phyloP scores from a whole-genome alignment of 2,113 vertebrate genomes.

The Monopterus albus region DNA sequence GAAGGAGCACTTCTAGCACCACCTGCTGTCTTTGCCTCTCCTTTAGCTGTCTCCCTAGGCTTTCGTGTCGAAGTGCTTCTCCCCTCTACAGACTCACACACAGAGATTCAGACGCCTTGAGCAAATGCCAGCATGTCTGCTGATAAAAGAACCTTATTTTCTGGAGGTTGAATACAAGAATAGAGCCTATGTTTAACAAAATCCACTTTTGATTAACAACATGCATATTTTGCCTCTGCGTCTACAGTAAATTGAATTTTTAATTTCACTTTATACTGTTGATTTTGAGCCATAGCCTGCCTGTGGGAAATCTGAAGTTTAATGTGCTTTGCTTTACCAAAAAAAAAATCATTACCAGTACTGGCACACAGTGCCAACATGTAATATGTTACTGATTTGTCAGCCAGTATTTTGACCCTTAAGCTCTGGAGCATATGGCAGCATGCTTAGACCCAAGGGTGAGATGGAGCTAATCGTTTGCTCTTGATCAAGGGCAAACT shows the following conservation, averaged over 20 bases:
- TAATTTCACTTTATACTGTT: constrained; percentile 28
- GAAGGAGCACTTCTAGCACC: constrained; percentile 39
- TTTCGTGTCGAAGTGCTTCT: constrained; percentile 46
- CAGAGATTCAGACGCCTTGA: constrained; percentile 5
- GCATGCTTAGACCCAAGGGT: constrained; percentile 60
- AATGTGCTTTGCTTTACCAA: constrained; percentile 39
- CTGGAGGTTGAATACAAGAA: constrained; percentile 15
- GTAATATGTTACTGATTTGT: constrained; percentile 65
- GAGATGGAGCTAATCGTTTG: constrained; percentile 61
- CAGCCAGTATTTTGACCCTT: constrained; percentile 57
- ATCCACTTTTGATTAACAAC: constrained; percentile 7
- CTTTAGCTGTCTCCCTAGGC: constrained; percentile 34
- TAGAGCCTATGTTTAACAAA: not conserved
- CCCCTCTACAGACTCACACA: constrained; percentile 18
- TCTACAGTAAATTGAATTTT: constrained; percentile 1
- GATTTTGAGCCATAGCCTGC: constrained; percentile 6
- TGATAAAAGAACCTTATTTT: constrained; percentile 17
- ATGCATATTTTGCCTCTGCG: not conserved
- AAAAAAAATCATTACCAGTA: constrained; percentile 35
- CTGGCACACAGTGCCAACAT: constrained; percentile 40
- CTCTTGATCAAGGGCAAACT: constrained; percentile 74
- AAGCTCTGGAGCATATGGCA: constrained; percentile 70
- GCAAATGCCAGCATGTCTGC: constrained; percentile 24
- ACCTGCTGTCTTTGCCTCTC: constrained; percentile 43
- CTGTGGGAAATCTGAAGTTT: constrained; percentile 20